Evolutionary conservation across 2,113 vertebrate genomes (phyloP), one percentile per base, ranked within the genome.

Genomic region (Glaucomys volans): DNA sequence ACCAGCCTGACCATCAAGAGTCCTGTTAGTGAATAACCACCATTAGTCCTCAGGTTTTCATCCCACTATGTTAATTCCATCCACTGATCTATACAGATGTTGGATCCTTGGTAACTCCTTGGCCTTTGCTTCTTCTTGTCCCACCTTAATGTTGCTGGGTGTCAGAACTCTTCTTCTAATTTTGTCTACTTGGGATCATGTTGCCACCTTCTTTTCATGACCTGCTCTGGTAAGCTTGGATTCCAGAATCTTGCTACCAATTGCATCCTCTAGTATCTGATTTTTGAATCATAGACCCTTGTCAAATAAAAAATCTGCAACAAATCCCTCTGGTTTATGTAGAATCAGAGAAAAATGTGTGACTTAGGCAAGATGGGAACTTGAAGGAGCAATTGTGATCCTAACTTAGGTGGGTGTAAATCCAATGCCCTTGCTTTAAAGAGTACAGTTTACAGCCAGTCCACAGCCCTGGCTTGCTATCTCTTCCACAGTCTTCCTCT

Each of bases 361-460:
- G 40, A 42, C 20, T 76, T 44, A n/a, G 54, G 54, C 40, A 76
- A 89, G 54, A 12, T 16, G 32, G 64, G 22, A n/a, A n/a, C 32
- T 4, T 40, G 54, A 75, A 44, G 40, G 40, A n/a, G 13, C 54
- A 88, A 88, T 76, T 28, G 4, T 32, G 47, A 76, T 62, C 62
- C 30, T 62, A 76, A 47, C 4, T 2, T 20, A 35, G 54, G 42
- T 47, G 32, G 64, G 22, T 14, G 14, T 37, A 54, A 62, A 76
- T 24, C 30, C 40, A 76, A 6, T 1, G 42, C 42, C 16, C 6
- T 4, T 47, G 22, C 32, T 47, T 35, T 50, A 62, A 75, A 88
- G 54, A 62, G 9, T 6, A 13, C 2, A 22, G 4, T 59, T 12
- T 1, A 1, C 1, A 5, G 40, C 7, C 40, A 26, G 26, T 50